Conservation (phyloP, 1,140 invertebrate genomes). For the Diorhabda sublineata region DNA sequence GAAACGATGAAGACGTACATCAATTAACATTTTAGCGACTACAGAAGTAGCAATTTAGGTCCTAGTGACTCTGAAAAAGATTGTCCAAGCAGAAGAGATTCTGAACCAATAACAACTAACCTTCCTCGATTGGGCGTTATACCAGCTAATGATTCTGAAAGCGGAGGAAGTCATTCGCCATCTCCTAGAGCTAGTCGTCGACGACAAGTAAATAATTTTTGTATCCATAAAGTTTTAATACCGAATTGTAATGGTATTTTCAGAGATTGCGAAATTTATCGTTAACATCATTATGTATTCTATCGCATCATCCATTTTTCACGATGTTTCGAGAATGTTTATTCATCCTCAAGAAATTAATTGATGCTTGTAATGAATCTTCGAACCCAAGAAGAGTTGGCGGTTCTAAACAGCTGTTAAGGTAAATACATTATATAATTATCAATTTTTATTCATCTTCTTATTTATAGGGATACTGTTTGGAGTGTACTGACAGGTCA, state of each 20-base stretch:
- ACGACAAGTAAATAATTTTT: constrained; percentile 57
- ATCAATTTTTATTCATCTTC: constrained; percentile 8
- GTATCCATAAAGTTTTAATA: not conserved
- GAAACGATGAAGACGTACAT: not conserved
- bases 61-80: constrained; percentile 85
- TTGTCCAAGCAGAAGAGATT: constrained; percentile 64
- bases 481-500: constrained; percentile 84
- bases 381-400: constrained; percentile 82
- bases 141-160: constrained; percentile 75
- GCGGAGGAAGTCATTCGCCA: constrained; percentile 79
- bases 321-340: constrained; percentile 96
- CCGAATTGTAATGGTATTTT: constrained; percentile 41
- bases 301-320: constrained; percentile 99
- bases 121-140: constrained; percentile 58
- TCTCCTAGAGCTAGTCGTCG: constrained; percentile 78
- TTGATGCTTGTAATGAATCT: constrained; percentile 95
- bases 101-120: constrained; percentile 51
- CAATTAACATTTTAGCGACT: constrained; percentile 65
- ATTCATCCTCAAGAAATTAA: constrained; percentile 89
- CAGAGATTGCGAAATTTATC: constrained; percentile 83
- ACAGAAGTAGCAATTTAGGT: constrained; percentile 82
- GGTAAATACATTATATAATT: constrained; percentile 53
- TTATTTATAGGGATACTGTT: constrained; percentile 72
- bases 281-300: constrained; percentile 92
- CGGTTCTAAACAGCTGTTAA: constrained; percentile 77